Evolutionary conservation across 2,888 invertebrate genomes (phyloP), one percentile per base, ranked within the genome.

Genomic region (Lapara coniferarum): DNA sequence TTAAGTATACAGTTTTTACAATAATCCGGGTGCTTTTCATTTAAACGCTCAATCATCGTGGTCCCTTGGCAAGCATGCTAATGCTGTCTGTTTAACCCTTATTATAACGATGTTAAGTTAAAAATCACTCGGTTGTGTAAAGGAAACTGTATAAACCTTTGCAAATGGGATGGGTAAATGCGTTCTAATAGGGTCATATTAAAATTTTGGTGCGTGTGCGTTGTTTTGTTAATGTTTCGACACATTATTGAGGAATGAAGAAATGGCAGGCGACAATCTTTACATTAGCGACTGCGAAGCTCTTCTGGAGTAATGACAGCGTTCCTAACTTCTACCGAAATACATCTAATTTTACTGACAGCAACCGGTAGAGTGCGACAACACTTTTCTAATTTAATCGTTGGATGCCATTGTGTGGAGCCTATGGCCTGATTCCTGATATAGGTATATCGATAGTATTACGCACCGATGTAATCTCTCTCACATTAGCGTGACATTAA

Each of bases 1-100:
- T 78, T 74, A 78, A 75, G 73, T 71, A 68, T 69, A 77, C 78
- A 76, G 73, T 79, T 81, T 81, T 80, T 80, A 75, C 75, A 81
- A 80, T 81, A 76, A 78, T 76, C 75, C 73, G 69, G 72, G 75
- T 70, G 77, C 77, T 73, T 78, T 77, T 76, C 74, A 78, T 81
- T 81, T 79, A 80, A 77, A 78, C 75, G 73, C 75, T 71, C 72
- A 74, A 79, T 79, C 77, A 78, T 78, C 71, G 63, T 71, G 55
- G 70, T 53, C 46, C 37, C 16, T 44, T 37, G 1, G 44, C 76
- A 73, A 74, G 5, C 0, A 69, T 19, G 25, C 5, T 6, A 52
- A n/a, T 58, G 3, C 69, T 25, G 8, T n/a, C 19, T 10, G 13
- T 16, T 10, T 25, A 25, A 0, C n/a, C 14, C 13, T 19, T 69